Percentiles rank a stretch among this genome's conserved stretches.
These are phyloP conservation scores for Thereva nobilitata DNA, from an alignment of 2,888 invertebrate genomes.

Conservation along the genomic window DNA sequence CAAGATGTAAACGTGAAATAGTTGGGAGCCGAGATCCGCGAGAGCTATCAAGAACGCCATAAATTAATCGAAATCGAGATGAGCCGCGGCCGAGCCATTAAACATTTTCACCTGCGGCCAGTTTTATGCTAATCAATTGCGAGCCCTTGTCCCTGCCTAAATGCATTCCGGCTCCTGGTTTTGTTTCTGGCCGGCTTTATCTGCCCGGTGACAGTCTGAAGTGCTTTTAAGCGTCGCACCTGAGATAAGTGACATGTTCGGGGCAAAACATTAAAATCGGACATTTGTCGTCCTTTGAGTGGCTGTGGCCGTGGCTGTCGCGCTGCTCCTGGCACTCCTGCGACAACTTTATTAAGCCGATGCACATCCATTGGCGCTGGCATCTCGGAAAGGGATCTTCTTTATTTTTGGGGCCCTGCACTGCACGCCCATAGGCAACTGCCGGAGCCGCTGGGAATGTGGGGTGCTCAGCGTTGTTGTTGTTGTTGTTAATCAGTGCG, in stretches of 20 bases:
- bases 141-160: neutral
- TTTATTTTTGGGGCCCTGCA: neutral
- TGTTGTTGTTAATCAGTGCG: no score
- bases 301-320: constrained; percentile 16
- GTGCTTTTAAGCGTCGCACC: constrained; percentile 32
- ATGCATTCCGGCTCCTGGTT: neutral
- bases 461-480: no score
- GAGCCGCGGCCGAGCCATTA: constrained; percentile 28
- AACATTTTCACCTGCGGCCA: constrained; percentile 37
- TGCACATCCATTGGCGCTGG: neutral
- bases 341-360: constrained; percentile 24
- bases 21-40: neutral
- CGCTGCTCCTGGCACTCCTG: constrained; percentile 2
- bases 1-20: constrained; percentile 9
- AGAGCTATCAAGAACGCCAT: neutral
- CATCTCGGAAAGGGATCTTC: neutral
- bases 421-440: neutral
- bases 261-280: constrained; percentile 30
- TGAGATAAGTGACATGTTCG: constrained; percentile 31
- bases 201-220: constrained; percentile 7
- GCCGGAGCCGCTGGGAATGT: no score
- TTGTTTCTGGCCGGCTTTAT: neutral
- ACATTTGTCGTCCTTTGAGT: constrained; percentile 32
- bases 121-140: constrained; percentile 42
- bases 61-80: constrained; percentile 11